A percentile compares a stretch with the other conserved stretches of the same genome.
These are phyloP conservation scores for Zaprionus ghesquierei DNA, from an alignment of 1,140 invertebrate species.

Conservation along the genomic window DNA sequence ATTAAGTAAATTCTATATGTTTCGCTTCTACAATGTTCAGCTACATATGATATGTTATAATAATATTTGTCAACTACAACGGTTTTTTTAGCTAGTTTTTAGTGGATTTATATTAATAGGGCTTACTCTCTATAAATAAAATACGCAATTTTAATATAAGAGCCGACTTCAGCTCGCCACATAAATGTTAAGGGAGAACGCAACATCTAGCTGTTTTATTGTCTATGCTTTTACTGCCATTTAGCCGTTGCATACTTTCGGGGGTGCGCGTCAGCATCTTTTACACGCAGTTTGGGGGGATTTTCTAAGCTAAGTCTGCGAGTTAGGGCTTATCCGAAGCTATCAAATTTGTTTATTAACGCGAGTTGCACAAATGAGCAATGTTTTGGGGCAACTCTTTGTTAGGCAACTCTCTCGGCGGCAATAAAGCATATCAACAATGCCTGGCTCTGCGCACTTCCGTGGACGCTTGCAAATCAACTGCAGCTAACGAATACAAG, in stretches of 20 bases:
- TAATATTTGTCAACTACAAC: not conserved
- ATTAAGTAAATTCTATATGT: no score
- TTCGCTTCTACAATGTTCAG: not conserved
- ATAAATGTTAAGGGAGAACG: no score
- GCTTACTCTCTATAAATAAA: not conserved
- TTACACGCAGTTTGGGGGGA: not conserved
- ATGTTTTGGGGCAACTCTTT: constrained; percentile 11
- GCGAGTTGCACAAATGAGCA: not conserved
- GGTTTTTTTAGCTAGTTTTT: not conserved
- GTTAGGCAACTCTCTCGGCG: constrained; percentile 5
- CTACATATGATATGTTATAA: not conserved
- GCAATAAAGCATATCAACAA: not conserved
- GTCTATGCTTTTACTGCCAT: not conserved
- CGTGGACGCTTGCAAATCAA: not conserved
- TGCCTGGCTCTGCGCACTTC: not conserved
- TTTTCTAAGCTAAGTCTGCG: not conserved
- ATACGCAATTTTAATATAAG: not conserved
- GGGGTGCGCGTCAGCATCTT: not conserved
- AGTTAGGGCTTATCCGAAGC: not conserved
- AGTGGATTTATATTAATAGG: not conserved
- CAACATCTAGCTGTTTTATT: no score
- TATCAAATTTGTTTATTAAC: not conserved
- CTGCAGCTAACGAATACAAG: constrained; percentile 24
- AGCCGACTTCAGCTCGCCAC: no score
- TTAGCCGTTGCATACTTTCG: constrained; percentile 25